Evolutionary conservation across 2,797 vertebrate species (phyloP).

Genomic region (Peromyscus aztecus): DNA sequence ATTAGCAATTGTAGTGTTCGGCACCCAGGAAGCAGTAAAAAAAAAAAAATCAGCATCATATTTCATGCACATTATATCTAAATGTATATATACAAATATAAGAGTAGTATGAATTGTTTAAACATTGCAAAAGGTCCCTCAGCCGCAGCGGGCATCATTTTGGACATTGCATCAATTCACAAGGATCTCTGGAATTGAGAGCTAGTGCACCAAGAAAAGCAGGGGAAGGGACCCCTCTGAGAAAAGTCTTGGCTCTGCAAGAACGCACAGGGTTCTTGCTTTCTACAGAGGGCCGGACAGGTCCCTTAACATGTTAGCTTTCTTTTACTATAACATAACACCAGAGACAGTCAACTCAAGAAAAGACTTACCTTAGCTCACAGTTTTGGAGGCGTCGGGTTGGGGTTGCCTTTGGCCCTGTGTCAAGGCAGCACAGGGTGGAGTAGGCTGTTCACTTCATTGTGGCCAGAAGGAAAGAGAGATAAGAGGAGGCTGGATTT

Average conservation of each 20-base stretch:
- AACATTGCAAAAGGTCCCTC: neutral
- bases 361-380: neutral
- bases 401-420: neutral
- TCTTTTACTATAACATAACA: neutral
- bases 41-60: neutral
- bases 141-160: accelerated
- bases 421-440: no score
- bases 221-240: neutral
- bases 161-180: neutral
- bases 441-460: neutral
- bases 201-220: neutral
- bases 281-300: neutral
- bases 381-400: neutral
- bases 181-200: neutral
- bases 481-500: neutral
- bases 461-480: neutral
- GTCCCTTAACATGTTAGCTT: neutral
- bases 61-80: neutral
- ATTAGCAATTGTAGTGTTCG: neutral
- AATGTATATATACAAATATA: neutral
- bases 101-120: neutral
- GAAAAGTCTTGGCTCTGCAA: neutral
- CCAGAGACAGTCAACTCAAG: neutral
- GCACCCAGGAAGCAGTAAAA: neutral
- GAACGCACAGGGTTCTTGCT: no score